These are phyloP conservation scores for Cryptosula pallasiana DNA, from an alignment of 2,888 invertebrate species.

Conservation along the genomic window DNA sequence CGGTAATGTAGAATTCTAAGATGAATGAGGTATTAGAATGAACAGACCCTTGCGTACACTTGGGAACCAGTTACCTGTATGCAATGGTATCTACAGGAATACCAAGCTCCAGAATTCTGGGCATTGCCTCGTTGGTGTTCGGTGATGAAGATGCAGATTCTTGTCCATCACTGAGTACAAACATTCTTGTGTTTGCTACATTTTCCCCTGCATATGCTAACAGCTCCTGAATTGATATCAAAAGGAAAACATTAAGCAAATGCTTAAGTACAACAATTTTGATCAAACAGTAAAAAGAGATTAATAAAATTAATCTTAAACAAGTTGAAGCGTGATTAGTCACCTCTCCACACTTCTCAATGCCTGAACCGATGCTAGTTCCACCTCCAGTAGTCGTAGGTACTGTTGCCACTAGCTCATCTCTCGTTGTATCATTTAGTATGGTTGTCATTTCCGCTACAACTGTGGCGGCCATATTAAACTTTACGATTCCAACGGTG, in stretches of 20 bases:
- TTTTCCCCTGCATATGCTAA: conserved; percentile 8
- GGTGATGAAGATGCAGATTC: not conserved
- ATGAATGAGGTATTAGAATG: too few species aligned
- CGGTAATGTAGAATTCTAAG: too few species aligned
- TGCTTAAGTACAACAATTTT: too few species aligned
- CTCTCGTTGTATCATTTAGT: not conserved
- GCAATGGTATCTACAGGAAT: conserved; percentile 5
- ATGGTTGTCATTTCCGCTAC: not conserved
- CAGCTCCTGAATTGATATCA: conserved; percentile 4
- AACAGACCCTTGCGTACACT: not conserved
- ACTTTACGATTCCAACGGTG: not conserved
- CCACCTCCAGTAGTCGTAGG: not conserved
- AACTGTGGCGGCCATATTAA: not conserved
- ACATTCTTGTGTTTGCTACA: conserved; percentile 6
- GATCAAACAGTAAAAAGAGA: too few species aligned
- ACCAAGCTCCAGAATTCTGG: not conserved
- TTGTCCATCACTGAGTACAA: conserved; percentile 20
- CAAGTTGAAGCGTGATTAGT: too few species aligned
- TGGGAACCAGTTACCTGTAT: not conserved
- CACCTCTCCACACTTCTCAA: conserved; percentile 1
- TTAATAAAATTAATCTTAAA: too few species aligned
- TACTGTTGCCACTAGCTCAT: not conserved
- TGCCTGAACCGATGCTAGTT: conserved; percentile 8
- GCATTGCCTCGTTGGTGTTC: not conserved
- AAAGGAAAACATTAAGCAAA: too few species aligned